A percentile compares a stretch with the other conserved stretches of the same genome.
These are phyloP conservation scores for Ferrisia virgata DNA, from an alignment of 2,888 invertebrate species.

Conservation along the genomic window DNA sequence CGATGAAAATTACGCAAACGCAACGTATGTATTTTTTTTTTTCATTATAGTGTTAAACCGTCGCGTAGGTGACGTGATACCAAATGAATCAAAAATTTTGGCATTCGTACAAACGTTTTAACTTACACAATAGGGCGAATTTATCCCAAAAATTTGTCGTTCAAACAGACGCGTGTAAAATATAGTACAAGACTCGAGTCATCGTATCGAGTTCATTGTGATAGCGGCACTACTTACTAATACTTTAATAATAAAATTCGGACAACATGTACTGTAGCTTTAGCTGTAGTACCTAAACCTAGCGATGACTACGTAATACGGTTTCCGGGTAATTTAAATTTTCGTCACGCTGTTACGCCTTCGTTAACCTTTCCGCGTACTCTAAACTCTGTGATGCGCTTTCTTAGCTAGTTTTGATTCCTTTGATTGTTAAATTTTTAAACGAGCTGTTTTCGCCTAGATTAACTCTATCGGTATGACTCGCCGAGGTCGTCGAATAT, in stretches of 20 bases:
- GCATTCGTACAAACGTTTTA: neutral
- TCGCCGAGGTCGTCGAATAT: neutral
- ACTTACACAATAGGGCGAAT: neutral
- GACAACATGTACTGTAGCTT: neutral
- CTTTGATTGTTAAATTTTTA: neutral
- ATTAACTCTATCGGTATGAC: neutral
- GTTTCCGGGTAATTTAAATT: slow-evolving; percentile 5
- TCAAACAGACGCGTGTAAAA: neutral
- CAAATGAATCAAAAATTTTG: neutral
- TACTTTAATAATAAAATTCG: neutral
- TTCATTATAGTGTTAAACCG: neutral
- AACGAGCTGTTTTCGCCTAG: neutral
- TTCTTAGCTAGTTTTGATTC: neutral
- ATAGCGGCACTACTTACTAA: neutral
- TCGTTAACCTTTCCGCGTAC: neutral
- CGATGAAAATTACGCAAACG: slow-evolving; percentile 6
- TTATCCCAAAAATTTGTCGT: neutral
- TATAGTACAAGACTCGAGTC: neutral
- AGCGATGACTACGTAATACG: too few species aligned
- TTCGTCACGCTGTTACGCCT: slow-evolving; percentile 9
- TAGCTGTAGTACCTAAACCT: too few species aligned
- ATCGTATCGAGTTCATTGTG: neutral
- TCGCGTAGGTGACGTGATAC: neutral
- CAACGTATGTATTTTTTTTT: neutral
- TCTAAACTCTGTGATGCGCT: too few species aligned